Base-by-base conservation (phyloP, 1,140 invertebrate genomes). In the Drosophila kikkawai region DNA sequence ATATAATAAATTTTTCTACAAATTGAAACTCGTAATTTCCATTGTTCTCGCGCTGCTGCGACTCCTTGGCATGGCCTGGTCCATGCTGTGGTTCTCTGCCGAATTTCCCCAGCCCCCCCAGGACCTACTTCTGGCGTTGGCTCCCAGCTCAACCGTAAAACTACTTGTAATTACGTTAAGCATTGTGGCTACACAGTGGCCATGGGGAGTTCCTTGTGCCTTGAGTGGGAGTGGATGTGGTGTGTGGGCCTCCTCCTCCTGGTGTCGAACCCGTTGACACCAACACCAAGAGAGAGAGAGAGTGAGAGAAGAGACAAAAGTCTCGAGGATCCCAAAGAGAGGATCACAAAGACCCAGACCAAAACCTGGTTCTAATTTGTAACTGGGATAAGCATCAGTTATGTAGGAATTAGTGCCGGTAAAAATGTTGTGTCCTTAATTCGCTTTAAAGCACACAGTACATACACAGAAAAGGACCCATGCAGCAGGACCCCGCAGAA, bases 1-100 rank as follows among this genome's bases (percentile, higher is more conserved):
- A 91, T 91, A 91, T 91, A 91, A 91, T 91, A 91, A 91, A 91
- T 91, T 91, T 91, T 90, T 91, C 79, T 91, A 85, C 86, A 91
- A 91, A 91, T 91, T 91, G 86, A 91, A 91, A 91, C 86, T 91
- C 86, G 86, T 91, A 91, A 91, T 91, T 91, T 91, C 80, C 82
- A 91, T 91, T 90, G 85, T 90, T 91, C 86, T 90, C 85, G 86
- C 85, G 81, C 71, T 73, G 78, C 63, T 29, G 26, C 26, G 26
- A 29, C 26, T 29, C 26, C 26, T 47, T n/a, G 48, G n/a, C 32
- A 9, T 34, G 17, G 32, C 26, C 15, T 15, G 45, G 34, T 37
- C 34, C 37, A 22, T 56, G 53, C 8, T 32, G 51, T 32, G 47
- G 22, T 48, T 48, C 39, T 39, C 39, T 29, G 51, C 80, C 84